Conservation (phyloP, 2,888 invertebrate species). For the Agrochola litura region DNA sequence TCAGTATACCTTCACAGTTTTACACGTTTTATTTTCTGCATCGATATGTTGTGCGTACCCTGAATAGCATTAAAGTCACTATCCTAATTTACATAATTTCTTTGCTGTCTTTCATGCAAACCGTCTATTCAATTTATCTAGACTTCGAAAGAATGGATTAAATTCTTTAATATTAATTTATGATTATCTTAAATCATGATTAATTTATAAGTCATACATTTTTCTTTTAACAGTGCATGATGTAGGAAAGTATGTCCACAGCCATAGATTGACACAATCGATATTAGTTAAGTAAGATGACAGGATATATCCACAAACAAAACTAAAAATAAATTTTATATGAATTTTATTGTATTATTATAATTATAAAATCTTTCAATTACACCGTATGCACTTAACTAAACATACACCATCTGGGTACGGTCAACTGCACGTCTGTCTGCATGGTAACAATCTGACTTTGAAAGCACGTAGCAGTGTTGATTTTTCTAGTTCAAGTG, state of each 20-base stretch:
- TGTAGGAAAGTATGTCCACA: background rate
- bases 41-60: constrained; percentile 65
- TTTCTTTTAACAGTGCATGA: background rate
- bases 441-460: background rate
- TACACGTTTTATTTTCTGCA: constrained; percentile 73
- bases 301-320: background rate
- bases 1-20: constrained; percentile 74
- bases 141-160: constrained; percentile 70
- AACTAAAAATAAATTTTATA: background rate
- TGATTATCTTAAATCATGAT: constrained; percentile 2
- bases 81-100: constrained; percentile 66
- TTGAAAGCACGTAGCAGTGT: background rate
- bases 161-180: background rate
- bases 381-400: constrained; percentile 14
- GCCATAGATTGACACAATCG: background rate
- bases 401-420: constrained; percentile 19
- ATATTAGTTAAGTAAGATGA: background rate
- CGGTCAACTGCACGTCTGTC: background rate
- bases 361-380: constrained; percentile 28
- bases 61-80: constrained; percentile 69
- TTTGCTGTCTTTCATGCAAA: constrained; percentile 71
- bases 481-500: constrained; percentile 5
- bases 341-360: constrained; percentile 9
- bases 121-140: constrained; percentile 71
- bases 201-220: background rate